Evolutionary conservation across 1,140 invertebrate species (phyloP).

Genomic region (Trichomalopsis sarcophagae): DNA sequence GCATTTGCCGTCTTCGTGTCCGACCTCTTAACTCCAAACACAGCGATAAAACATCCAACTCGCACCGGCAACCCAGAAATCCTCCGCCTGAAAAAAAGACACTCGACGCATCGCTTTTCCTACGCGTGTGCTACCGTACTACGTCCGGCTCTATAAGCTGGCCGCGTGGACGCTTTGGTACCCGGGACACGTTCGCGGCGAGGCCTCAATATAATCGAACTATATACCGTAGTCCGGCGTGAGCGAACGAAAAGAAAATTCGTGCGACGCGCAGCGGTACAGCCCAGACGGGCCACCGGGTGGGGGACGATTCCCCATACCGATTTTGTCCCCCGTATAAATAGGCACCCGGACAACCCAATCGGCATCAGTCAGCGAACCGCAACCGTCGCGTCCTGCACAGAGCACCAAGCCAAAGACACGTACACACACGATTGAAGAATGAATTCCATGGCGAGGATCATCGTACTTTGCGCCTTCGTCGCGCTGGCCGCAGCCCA

Average conservation of each 20-base stretch:
- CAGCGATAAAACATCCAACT: neutral
- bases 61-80: conserved; percentile 22
- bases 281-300: conserved; percentile 47
- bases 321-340: conserved; percentile 67
- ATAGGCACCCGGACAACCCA: conserved; percentile 67
- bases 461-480: conserved; percentile 62
- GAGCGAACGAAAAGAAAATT: conserved; percentile 75
- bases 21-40: neutral
- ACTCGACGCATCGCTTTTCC: conserved; percentile 2
- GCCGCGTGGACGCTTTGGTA: conserved; percentile 46
- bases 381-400: conserved; percentile 56
- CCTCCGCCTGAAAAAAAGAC: neutral
- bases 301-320: conserved; percentile 52
- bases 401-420: conserved; percentile 1
- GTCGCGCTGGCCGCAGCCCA: conserved; percentile 76
- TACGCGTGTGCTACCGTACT: neutral
- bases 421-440: neutral
- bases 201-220: conserved; percentile 74
- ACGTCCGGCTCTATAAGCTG: conserved; percentile 16
- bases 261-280: conserved; percentile 50
- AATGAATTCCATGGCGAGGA: conserved; percentile 60
- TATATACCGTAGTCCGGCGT: conserved; percentile 63
- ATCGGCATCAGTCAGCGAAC: conserved; percentile 69
- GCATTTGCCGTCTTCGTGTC: neutral
- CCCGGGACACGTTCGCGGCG: conserved; percentile 64